Percentiles rank a stretch among this genome's conserved stretches.
Evolutionary conservation across 2,113 vertebrate species (phyloP).

Genomic region (Jacana jacana): DNA sequence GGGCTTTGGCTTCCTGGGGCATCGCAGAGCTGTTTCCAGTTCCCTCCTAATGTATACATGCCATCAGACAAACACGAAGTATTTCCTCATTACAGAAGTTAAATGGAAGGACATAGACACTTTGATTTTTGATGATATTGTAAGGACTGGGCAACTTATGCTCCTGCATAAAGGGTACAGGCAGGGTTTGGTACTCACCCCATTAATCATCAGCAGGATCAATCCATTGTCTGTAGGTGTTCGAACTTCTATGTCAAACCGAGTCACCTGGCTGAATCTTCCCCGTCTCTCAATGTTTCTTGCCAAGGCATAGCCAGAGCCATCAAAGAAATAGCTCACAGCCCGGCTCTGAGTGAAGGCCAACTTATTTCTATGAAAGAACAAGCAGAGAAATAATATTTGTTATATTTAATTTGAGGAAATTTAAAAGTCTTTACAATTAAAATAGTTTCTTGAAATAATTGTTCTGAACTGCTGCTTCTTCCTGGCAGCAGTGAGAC

Average conservation of each 20-base stretch:
- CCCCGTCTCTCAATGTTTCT: conserved; percentile 89
- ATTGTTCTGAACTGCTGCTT: not conserved
- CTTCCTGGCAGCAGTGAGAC: not conserved
- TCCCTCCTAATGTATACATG: not conserved
- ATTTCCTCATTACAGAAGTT: not conserved
- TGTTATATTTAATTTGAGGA: not conserved
- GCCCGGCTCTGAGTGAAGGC: conserved; percentile 94
- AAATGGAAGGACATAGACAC: not conserved
- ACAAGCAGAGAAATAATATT: not conserved
- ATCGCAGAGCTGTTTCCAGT: not conserved
- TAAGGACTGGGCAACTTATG: not conserved
- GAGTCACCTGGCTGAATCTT: conserved; percentile 85
- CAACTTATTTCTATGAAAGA: conserved; percentile 84
- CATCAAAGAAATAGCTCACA: conserved; percentile 94
- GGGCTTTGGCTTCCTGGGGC: not conserved
- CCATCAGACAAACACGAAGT: not conserved
- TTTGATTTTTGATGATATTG: not conserved
- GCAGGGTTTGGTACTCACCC: conserved; percentile 75
- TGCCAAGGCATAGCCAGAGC: conserved; percentile 89
- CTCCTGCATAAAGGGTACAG: not conserved
- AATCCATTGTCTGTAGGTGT: conserved; percentile 87
- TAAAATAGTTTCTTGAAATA: not conserved
- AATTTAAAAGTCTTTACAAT: not conserved
- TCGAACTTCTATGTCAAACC: conserved; percentile 94
- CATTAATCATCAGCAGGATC: conserved; percentile 91